phyloP scores from a whole-genome alignment of 2,888 invertebrate genomes.

The Pheosia tremula region DNA sequence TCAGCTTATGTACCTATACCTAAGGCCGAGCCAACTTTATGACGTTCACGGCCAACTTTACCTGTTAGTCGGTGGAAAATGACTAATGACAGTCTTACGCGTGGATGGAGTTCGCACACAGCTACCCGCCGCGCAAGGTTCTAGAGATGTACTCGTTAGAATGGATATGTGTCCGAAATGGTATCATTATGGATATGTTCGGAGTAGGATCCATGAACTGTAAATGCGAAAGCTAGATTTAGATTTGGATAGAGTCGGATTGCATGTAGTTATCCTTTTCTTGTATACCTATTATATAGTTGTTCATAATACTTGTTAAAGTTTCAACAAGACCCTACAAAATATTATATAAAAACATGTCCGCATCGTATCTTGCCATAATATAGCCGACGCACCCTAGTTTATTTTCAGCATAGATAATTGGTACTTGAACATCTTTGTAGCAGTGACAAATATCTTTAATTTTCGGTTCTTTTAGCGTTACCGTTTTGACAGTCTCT shows the following conservation, averaged over 20 bases:
- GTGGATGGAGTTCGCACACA: conserved; percentile 40
- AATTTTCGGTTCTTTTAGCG: too few relatives aligned
- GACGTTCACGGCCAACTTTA: conserved; percentile 44
- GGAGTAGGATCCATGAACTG: background rate
- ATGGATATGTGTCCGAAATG: background rate
- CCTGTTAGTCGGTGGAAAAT: conserved; percentile 37
- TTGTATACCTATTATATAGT: too few relatives aligned
- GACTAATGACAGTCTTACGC: conserved; percentile 46
- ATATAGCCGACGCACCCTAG: too few relatives aligned
- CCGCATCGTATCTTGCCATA: too few relatives aligned
- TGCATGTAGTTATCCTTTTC: background rate
- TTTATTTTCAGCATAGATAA: too few relatives aligned
- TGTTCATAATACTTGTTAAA: too few relatives aligned
- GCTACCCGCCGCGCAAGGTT: conserved; percentile 17
- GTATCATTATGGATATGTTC: background rate
- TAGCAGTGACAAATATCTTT: too few relatives aligned
- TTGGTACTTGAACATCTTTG: too few relatives aligned
- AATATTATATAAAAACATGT: too few relatives aligned
- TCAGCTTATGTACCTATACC: conserved; percentile 11
- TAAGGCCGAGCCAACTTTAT: conserved; percentile 13
- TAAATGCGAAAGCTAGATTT: background rate
- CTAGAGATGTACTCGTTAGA: conserved; percentile 18
- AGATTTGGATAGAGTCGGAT: background rate
- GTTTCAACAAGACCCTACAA: too few relatives aligned
- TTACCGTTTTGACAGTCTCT: too few relatives aligned